These are phyloP conservation scores for Tachypleus tridentatus DNA, from an alignment of 1,140 invertebrate species.

Conservation along the genomic window DNA sequence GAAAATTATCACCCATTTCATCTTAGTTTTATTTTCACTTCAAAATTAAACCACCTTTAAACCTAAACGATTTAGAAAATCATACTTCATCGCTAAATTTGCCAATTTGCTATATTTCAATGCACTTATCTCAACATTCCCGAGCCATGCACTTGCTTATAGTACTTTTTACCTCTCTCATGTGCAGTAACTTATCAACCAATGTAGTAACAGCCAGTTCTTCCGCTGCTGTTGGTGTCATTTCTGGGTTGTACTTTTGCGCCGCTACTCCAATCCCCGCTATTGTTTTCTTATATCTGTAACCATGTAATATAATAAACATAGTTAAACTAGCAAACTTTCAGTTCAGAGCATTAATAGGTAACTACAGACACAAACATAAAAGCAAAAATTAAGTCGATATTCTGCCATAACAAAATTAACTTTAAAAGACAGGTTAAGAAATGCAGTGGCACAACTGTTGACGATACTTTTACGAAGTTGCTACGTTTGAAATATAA, in stretches of 20 bases:
- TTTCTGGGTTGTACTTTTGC: constrained; percentile 54
- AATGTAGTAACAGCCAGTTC: constrained; percentile 10
- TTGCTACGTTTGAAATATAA: too few species aligned
- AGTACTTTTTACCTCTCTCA: constrained; percentile 10
- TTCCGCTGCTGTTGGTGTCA: constrained; percentile 29
- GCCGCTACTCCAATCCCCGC: constrained; percentile 45
- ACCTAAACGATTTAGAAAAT: not conserved
- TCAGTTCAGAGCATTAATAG: too few species aligned
- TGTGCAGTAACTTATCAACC: constrained; percentile 12
- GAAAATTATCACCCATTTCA: not conserved
- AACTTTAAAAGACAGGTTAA: too few species aligned
- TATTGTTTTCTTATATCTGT: constrained; percentile 50
- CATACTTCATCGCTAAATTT: not conserved
- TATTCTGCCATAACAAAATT: too few species aligned
- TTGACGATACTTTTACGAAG: too few species aligned
- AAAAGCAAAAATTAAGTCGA: too few species aligned
- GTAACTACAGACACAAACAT: too few species aligned
- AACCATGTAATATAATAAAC: constrained; percentile 19
- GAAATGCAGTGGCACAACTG: too few species aligned
- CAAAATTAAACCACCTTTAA: not conserved
- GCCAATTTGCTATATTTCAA: not conserved
- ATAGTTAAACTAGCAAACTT: too few species aligned
- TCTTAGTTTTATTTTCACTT: not conserved
- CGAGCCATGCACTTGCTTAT: not conserved
- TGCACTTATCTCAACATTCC: not conserved